These are phyloP conservation scores for Collichthys lucidus DNA, from an alignment of 2,113 vertebrate species.

Conservation along the genomic window DNA sequence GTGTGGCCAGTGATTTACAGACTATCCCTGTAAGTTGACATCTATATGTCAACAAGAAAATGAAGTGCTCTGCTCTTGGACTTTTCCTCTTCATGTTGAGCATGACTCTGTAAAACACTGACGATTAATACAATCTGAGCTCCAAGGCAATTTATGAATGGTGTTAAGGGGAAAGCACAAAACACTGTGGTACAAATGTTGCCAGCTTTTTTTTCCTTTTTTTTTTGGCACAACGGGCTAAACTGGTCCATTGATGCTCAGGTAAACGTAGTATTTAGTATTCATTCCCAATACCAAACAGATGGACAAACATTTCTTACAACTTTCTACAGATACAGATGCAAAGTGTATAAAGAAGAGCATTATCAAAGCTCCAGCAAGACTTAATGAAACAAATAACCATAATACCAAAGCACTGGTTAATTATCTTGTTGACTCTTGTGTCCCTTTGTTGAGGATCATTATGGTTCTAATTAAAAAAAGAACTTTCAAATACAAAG, in stretches of 20 bases:
- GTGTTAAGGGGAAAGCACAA: not conserved
- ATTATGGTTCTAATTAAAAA: not conserved
- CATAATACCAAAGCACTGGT: too few relatives aligned
- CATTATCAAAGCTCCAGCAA: not conserved
- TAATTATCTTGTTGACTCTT: too few relatives aligned
- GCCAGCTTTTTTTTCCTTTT: not conserved
- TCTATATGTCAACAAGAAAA: not conserved
- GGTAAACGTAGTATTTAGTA: not conserved
- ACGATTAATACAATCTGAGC: not conserved
- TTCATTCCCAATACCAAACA: not conserved
- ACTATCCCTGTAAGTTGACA: not conserved
- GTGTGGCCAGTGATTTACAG: not conserved
- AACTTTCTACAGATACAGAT: not conserved
- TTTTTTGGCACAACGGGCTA: not conserved
- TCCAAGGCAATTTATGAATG: not conserved
- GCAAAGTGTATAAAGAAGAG: not conserved
- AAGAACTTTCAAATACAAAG: not conserved
- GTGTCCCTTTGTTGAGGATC: not conserved
- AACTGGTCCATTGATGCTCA: not conserved
- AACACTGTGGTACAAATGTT: not conserved
- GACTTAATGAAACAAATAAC: too few relatives aligned
- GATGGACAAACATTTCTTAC: not conserved
- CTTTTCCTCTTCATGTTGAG: not conserved
- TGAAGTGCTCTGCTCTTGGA: not conserved
- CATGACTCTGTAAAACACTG: not conserved